These are phyloP conservation scores for Tauraco erythrolophus DNA, from an alignment of 2,113 vertebrate species.

Conservation along the genomic window DNA sequence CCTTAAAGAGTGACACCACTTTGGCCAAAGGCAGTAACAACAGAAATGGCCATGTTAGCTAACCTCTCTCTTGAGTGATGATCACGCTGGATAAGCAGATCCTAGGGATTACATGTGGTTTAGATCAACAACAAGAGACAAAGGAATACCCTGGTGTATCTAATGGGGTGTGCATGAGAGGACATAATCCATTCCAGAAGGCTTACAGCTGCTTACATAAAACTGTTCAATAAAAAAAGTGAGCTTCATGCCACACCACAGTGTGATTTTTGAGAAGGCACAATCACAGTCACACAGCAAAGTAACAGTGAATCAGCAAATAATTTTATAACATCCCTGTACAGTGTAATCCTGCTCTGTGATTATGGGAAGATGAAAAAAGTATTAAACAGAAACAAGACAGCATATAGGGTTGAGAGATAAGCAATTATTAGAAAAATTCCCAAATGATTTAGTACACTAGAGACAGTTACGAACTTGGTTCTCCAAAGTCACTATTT, in stretches of 20 bases:
- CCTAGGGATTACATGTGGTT: background rate
- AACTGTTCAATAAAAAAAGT: background rate
- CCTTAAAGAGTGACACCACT: background rate
- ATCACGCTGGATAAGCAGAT: background rate
- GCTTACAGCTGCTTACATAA: background rate
- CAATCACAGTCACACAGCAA: background rate
- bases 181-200: background rate
- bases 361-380: background rate
- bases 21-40: background rate
- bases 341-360: background rate
- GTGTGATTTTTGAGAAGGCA: background rate
- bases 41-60: background rate
- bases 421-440: background rate
- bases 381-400: background rate
- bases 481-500: background rate
- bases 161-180: background rate
- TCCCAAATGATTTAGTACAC: background rate
- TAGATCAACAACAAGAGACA: slow-evolving; percentile 3
- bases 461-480: background rate
- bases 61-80: background rate
- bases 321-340: background rate
- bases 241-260: background rate
- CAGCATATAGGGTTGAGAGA: background rate
- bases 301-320: background rate
- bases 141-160: background rate